Base-by-base conservation (phyloP, 2,113 vertebrate species). In the Porphyrio hochstetteri region DNA sequence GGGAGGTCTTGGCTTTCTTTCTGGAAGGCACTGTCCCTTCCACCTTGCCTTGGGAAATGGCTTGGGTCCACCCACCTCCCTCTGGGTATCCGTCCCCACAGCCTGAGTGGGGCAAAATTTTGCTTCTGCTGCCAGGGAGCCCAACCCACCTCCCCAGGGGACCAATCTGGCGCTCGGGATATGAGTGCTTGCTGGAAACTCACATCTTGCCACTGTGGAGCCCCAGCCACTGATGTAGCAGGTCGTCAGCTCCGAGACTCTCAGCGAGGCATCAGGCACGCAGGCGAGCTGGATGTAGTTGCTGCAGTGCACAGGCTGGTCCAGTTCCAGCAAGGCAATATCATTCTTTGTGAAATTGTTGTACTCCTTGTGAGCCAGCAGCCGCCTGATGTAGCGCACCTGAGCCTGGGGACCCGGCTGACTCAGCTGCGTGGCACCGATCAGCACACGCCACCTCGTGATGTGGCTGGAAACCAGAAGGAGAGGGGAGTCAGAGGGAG, bases 181-280 rank as follows among this genome's bases (percentile, higher is more conserved):
- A 72, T 3, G 5, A 24, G 20, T 38, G 5, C 11, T 50, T 48
- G 46, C 28, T 21, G 44, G 50, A 33, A 40, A 70, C 95, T 92
- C 80, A 91, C 87, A 50, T 94, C 61, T 74, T 5, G 46, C 57
- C 4, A 28, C 27, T 2, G 27, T 87, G 57, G 82, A 38, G 13
- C 95, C 96, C 96, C 97, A 96, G 5, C 96, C 94, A 16, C 84
- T 87, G 7, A 95, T 8, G 4, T 90, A 95, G 94, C 97, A 97
- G 15, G 21, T 38, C 1, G 10, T 59, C 31, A 97, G 60, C 31
- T 16, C 6, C 5, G 25, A 24, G 36, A 92, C 56, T 0, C 25
- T 11, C 31, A 93, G 38, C 0, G 38, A 67, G 36, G 9, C 5
- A 0, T 92, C 55, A 2, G 97, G 96, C 53, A 97, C 48, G 0